A percentile compares a stretch with the other conserved stretches of the same genome.
Evolutionary conservation across 2,888 invertebrate genomes (phyloP).

Genomic region (Thysanoteuthis rhombus): DNA sequence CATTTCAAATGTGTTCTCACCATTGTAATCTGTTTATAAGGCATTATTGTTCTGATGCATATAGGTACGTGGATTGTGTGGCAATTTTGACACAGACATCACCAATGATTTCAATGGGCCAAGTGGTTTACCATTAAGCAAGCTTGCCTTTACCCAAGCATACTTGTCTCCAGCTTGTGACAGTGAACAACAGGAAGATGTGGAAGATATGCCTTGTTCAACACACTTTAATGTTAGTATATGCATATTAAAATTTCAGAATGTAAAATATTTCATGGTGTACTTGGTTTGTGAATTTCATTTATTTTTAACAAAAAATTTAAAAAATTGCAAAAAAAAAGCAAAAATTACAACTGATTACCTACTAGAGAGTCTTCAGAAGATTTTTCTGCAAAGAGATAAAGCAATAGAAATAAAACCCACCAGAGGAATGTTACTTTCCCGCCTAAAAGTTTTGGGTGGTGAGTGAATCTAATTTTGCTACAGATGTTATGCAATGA

Average conservation of each 20-base stretch:
- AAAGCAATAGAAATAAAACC: not conserved
- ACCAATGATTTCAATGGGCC: constrained; percentile 27
- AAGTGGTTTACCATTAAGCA: constrained; percentile 24
- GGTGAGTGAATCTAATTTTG: too few relatives aligned
- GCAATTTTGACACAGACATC: not conserved
- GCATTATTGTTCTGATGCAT: not conserved
- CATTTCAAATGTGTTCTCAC: not conserved
- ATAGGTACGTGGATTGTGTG: constrained; percentile 17
- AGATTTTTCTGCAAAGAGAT: not conserved
- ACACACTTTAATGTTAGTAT: constrained; percentile 27
- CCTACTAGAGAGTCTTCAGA: not conserved
- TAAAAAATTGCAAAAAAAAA: too few relatives aligned
- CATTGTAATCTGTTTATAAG: not conserved
- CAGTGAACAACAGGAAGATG: not conserved
- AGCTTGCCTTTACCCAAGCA: constrained; percentile 13
- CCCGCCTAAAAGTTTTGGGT: too few relatives aligned
- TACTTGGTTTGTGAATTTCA: too few relatives aligned
- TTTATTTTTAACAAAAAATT: too few relatives aligned
- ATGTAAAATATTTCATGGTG: not conserved
- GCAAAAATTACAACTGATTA: too few relatives aligned
- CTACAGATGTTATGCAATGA: too few relatives aligned
- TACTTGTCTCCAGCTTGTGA: constrained; percentile 18
- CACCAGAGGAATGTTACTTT: too few relatives aligned
- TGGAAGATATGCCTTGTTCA: constrained; percentile 22
- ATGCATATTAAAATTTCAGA: not conserved